Evolutionary conservation across 2,113 vertebrate species (phyloP), one percentile per base, ranked within the genome.

Genomic region (Daphoenositta chrysoptera): DNA sequence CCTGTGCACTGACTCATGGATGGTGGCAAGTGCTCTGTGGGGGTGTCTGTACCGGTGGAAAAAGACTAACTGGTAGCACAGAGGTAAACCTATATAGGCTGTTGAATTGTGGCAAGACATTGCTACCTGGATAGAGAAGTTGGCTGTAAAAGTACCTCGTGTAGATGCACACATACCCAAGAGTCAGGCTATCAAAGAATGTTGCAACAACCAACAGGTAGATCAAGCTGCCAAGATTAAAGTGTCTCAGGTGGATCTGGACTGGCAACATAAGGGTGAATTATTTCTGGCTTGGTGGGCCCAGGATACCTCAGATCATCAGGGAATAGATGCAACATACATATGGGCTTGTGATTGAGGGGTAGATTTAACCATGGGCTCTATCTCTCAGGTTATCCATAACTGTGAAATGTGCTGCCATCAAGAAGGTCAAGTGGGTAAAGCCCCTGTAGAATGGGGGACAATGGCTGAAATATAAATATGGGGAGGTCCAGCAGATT

Each of bases 311-410:
- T 50, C 54, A 70, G 65, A 18, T 35, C 3, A 10, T 50, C 7
- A 30, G 20, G 44, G 30, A 69, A 40, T 30, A 40, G 5, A 50
- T 42, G 44, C 35, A 70, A 60, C 24, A 70, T 20, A 42, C 10
- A 60, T 8, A 51, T 51, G 26, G 37, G 12, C 45, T 60, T 0
- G 0, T 42, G 26, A 42, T 10, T 1, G 2, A 60, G 37, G 3
- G 2, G 3, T 42, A 19, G 4, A 51, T 42, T 42, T 83, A 42
- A 60, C 20, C 7, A 30, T 51, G 31, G 21, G 10, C 26, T 44
- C 30, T 42, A 6, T 57, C 28, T 77, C 73, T 39, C 37, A 51
- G 37, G 15, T 58, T 47, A 47, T 48, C 15, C 9, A 23, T n/a
- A 42, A 22, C 8, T 42, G 13, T 63, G 75, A 78, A 78, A 78